Evolutionary conservation across 2,797 vertebrate genomes (phyloP), one percentile per base, ranked within the genome.

Genomic region (Typhlichthys eigenmanni): DNA sequence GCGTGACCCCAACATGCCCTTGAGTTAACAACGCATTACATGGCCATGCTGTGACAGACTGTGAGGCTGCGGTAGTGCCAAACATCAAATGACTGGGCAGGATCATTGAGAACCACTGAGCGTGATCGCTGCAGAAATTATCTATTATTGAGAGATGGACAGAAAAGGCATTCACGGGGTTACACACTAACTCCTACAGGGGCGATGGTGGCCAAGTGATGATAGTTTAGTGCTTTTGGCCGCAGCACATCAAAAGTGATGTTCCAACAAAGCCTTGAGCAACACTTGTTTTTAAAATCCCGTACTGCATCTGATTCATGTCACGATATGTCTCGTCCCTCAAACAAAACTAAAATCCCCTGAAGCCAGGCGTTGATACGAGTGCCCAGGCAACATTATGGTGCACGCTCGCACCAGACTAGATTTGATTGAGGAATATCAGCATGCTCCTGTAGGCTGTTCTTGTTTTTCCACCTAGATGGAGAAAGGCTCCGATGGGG

Each of bases 121-220:
- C 75, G 13, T 78, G 75, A 81, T 24, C 56, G 58, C 10, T 43
- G 46, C 10, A 17, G 72, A 76, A 75, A 80, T 66, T 71, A 79
- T 64, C 57, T 46, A 17, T 63, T 29, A 13, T 19, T 4, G 70
- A 72, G 51, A 63, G 55, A 57, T 56, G 70, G 66, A 71, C 52
- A 71, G 71, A 10, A 8, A 14, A 12, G 14, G 78, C 29, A 47
- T 50, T 61, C 24, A 60, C 17, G 38, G 24, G 38, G 66, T 47
- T 67, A 68, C 64, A 45, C 49, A 8, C 45, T 60, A 74, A 59
- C 47, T 66, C 73, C 48, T 63, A 14, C 32, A 32, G 64, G 68
- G 19, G 9, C 3, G 2, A n/a, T 0, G 10, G 53, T 58, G 66
- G 68, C 32, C 56, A 60, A 38, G 19, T 24, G 47, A 32, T 10